These are phyloP conservation scores for Callosobruchus maculatus DNA, from an alignment of 2,888 invertebrate genomes.

Conservation along the genomic window DNA sequence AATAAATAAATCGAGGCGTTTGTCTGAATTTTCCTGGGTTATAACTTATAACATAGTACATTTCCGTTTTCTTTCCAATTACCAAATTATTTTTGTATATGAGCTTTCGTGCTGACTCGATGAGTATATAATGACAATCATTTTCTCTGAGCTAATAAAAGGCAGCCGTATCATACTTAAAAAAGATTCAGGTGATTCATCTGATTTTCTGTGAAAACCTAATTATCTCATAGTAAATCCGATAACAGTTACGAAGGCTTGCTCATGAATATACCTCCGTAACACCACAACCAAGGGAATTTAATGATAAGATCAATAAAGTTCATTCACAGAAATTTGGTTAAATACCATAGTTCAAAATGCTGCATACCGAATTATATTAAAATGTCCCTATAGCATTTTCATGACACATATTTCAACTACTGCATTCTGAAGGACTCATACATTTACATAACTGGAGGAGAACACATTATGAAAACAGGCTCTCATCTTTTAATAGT, in stretches of 20 bases:
- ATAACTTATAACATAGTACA: neutral
- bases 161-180: neutral
- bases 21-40: neutral
- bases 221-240: neutral
- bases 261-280: neutral
- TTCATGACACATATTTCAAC: too few species aligned
- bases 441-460: too few species aligned
- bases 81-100: neutral
- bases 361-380: too few species aligned
- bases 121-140: neutral
- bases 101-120: neutral
- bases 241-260: neutral
- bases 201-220: neutral
- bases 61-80: neutral
- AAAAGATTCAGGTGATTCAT: neutral
- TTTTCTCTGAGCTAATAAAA: neutral
- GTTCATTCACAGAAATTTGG: neutral
- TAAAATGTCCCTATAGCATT: too few species aligned
- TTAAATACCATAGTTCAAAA: neutral
- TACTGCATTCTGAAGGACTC: too few species aligned
- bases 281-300: neutral
- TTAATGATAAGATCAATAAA: neutral
- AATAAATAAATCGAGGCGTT: too few species aligned
- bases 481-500: too few species aligned
- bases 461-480: too few species aligned